Evolutionary conservation across 2,113 vertebrate genomes (phyloP).

Genomic region (Apus apus): DNA sequence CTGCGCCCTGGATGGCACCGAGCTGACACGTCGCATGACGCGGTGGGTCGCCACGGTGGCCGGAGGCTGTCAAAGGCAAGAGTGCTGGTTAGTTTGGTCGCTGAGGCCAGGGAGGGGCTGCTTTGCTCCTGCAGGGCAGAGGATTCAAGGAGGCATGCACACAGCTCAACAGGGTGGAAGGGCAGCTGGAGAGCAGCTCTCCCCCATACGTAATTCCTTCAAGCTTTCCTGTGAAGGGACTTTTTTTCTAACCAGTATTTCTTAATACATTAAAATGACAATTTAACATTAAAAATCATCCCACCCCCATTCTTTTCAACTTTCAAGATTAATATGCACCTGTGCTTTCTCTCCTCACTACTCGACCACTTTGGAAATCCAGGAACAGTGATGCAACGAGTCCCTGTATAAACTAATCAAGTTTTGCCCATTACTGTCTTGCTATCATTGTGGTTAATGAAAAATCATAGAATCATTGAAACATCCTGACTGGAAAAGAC

Average conservation of each 20-base stretch:
- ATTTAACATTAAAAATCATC: not conserved
- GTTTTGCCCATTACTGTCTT: not conserved
- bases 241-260: not conserved
- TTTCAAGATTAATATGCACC: not conserved
- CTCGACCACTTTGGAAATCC: not conserved
- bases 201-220: not conserved
- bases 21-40: conserved; percentile 93
- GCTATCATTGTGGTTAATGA: not conserved
- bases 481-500: no score
- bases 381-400: not conserved
- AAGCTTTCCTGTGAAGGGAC: not conserved
- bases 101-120: not conserved
- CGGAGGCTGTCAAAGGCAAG: conserved; percentile 73
- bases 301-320: not conserved
- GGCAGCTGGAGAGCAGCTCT: not conserved
- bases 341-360: not conserved
- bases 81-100: not conserved
- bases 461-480: not conserved
- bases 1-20: conserved; percentile 93
- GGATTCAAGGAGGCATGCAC: not conserved
- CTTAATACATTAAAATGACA: not conserved
- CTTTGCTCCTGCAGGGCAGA: not conserved
- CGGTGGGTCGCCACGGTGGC: conserved; percentile 75
- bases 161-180: not conserved
- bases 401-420: not conserved